Percentiles rank a stretch among this genome's conserved stretches.
Conservation (phyloP, 2,113 vertebrate species). For the Hemiprocne comata region DNA sequence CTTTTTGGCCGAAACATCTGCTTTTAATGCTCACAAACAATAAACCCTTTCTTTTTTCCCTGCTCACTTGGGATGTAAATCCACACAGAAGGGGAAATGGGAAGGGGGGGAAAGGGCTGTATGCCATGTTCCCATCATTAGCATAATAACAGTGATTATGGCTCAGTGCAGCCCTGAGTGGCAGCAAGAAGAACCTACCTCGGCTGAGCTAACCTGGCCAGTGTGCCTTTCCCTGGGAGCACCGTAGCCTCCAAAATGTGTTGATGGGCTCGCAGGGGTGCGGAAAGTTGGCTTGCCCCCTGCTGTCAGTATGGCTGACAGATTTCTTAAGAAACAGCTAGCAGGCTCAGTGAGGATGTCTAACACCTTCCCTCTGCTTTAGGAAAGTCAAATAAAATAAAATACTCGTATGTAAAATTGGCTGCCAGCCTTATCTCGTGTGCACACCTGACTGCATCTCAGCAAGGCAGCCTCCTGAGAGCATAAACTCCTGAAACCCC, state of each 20-base stretch:
- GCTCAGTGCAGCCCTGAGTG: neutral
- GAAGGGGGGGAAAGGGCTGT: neutral
- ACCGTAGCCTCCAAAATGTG: neutral
- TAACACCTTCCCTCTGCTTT: neutral
- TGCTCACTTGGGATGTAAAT: neutral
- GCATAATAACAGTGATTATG: neutral
- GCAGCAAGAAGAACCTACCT: neutral
- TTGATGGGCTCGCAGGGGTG: neutral
- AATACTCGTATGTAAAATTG: neutral
- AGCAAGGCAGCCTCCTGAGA: neutral
- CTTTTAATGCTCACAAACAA: neutral
- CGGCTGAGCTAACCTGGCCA: neutral
- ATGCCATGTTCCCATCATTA: neutral
- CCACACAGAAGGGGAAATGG: neutral
- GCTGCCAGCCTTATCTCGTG: neutral
- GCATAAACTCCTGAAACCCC: fast-evolving
- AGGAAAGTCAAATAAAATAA: constrained; percentile 9
- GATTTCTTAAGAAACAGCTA: neutral
- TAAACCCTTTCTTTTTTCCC: neutral
- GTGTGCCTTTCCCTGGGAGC: neutral
- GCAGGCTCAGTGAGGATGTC: neutral
- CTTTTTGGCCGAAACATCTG: neutral
- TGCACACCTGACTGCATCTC: neutral
- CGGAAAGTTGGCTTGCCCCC: neutral
- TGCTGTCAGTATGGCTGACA: neutral